Evolutionary conservation across 2,888 invertebrate species (phyloP).

Genomic region (Ptychoptera albimana): DNA sequence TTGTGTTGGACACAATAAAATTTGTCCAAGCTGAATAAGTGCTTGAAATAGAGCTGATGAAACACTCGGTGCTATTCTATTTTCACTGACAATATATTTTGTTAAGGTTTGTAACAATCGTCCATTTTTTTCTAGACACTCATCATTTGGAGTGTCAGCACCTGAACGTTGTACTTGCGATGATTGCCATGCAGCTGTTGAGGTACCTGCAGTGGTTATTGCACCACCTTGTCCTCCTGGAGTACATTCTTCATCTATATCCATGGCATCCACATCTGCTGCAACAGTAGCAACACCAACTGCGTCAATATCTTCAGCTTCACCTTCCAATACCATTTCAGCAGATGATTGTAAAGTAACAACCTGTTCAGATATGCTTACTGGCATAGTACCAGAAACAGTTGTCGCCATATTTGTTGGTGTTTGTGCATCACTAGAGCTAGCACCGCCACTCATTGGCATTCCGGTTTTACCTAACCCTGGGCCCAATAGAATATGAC

Average conservation of each 20-base stretch:
- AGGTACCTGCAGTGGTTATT: constrained; percentile 18
- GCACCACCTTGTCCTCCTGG: constrained; percentile 23
- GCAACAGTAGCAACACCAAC: constrained; percentile 24
- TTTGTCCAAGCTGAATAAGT: constrained; percentile 54
- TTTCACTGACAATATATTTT: constrained; percentile 55
- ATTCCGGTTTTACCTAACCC: constrained; percentile 21
- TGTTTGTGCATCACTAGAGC: constrained; percentile 35
- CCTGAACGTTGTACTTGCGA: constrained; percentile 31
- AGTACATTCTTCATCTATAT: constrained; percentile 25
- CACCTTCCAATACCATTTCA: constrained; percentile 19
- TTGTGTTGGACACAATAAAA: constrained; percentile 42
- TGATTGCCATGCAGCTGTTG: constrained; percentile 16
- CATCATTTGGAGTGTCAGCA: constrained; percentile 25
- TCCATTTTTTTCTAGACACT: constrained; percentile 44
- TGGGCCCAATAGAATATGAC: constrained; percentile 47
- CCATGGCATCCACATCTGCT: constrained; percentile 19
- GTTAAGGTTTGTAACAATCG: constrained; percentile 52
- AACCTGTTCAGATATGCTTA: constrained; percentile 28
- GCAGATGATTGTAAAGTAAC: constrained; percentile 16
- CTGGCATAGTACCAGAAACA: constrained; percentile 21
- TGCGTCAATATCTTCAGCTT: constrained; percentile 28
- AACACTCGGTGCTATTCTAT: constrained; percentile 22
- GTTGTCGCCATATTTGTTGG: constrained; percentile 34
- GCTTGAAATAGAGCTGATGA: constrained; percentile 46
- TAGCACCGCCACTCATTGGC: constrained; percentile 24